These are phyloP conservation scores for Saccostrea cuccullata DNA, from an alignment of 1,140 invertebrate species.

Conservation along the genomic window DNA sequence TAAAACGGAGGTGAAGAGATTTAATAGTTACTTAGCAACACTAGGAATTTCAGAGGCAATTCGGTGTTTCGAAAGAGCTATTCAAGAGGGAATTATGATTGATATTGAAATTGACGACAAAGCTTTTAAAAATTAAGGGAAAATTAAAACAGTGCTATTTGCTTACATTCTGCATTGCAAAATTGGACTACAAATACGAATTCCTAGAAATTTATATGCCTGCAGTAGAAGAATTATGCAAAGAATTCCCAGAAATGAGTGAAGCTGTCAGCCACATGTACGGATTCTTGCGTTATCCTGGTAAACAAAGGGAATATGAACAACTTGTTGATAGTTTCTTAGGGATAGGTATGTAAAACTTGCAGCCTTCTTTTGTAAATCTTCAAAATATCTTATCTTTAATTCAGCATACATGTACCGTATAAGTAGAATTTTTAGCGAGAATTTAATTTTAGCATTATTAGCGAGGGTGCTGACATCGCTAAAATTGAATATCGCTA, in stretches of 20 bases:
- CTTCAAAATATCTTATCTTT: too few species aligned
- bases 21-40: neutral
- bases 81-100: neutral
- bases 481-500: too few species aligned
- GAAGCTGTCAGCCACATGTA: neutral
- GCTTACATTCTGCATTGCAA: neutral
- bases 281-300: neutral
- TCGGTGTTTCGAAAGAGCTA: neutral
- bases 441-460: too few species aligned
- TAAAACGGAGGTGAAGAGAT: neutral
- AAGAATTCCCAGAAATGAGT: neutral
- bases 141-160: neutral
- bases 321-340: neutral
- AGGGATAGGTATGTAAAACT: neutral
- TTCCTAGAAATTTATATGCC: neutral
- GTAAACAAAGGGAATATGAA: neutral
- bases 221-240: neutral
- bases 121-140: neutral
- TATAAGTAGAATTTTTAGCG: too few species aligned
- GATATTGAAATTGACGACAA: neutral
- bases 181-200: neutral
- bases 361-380: neutral
- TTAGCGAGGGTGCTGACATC: too few species aligned
- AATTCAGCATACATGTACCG: too few species aligned
- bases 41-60: neutral